phyloP scores from a whole-genome alignment of 2,888 invertebrate genomes.

The Thysanoteuthis rhombus region DNA sequence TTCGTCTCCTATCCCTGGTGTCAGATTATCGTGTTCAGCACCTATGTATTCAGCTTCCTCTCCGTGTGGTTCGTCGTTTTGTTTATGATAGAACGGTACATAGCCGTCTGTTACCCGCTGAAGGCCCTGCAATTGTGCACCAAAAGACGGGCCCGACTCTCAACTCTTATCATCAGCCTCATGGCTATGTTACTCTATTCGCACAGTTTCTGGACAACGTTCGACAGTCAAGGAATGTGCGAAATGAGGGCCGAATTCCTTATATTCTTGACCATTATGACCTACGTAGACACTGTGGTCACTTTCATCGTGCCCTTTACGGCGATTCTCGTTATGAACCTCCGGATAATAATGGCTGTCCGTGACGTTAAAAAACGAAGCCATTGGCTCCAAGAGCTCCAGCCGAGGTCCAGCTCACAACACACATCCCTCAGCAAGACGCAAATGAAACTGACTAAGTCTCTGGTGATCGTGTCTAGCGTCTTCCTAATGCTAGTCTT shows the following conservation, averaged over 20 bases:
- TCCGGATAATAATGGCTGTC: constrained; percentile 45
- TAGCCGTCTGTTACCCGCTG: constrained; percentile 83
- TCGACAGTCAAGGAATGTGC: constrained; percentile 35
- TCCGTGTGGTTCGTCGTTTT: constrained; percentile 89
- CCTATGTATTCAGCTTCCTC: constrained; percentile 78
- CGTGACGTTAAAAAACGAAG: constrained; percentile 40
- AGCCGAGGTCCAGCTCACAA: constrained; percentile 36
- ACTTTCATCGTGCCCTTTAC: constrained; percentile 54
- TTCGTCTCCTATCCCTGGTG: constrained; percentile 72
- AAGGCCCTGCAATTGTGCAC: constrained; percentile 62
- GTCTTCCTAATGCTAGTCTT: constrained; percentile 57
- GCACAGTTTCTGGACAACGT: constrained; percentile 53
- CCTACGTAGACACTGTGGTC: constrained; percentile 51
- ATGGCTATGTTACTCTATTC: constrained; percentile 50
- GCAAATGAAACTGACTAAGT: constrained; percentile 51
- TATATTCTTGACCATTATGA: constrained; percentile 44
- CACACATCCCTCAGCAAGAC: constrained; percentile 46
- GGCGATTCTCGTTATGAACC: constrained; percentile 49
- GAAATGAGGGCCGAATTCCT: constrained; percentile 40
- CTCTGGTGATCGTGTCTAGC: constrained; percentile 57
- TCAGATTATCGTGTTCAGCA: constrained; percentile 52
- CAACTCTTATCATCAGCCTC: constrained; percentile 39
- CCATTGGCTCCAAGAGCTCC: constrained; percentile 38
- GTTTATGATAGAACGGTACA: constrained; percentile 85
- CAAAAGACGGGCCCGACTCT: constrained; percentile 43